Percentiles rank a stretch among this genome's conserved stretches.
Conservation (phyloP, 1,140 invertebrate genomes). For the Leucophenga varia region DNA sequence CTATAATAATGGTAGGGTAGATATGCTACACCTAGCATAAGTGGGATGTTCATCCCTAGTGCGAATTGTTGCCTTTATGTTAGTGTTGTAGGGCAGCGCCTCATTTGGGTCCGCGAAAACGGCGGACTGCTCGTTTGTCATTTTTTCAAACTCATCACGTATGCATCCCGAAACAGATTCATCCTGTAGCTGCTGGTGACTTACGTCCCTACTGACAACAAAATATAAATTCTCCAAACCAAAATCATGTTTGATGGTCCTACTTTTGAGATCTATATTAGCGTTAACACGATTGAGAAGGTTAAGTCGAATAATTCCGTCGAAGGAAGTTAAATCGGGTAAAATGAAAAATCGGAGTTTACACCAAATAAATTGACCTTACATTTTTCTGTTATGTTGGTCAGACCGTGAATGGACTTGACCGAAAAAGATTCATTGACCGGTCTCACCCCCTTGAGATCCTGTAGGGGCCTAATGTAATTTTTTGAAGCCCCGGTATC, state of each 20-base stretch:
- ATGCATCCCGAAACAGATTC: background rate
- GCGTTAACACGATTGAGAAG: background rate
- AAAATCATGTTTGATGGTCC: background rate
- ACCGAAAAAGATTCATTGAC: background rate
- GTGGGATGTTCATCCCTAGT: constrained; percentile 11
- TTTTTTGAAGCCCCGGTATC: constrained; percentile 5
- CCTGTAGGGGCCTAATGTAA: background rate
- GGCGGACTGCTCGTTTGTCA: background rate
- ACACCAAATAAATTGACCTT: too few relatives aligned
- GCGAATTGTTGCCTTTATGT: constrained; percentile 8
- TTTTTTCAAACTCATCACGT: background rate
- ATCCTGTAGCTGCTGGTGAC: background rate
- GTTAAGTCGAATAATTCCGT: too few relatives aligned
- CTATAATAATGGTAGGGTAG: too few relatives aligned
- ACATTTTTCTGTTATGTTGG: too few relatives aligned
- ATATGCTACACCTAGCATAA: too few relatives aligned
- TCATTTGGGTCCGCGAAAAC: background rate
- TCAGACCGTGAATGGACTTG: background rate
- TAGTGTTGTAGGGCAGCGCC: constrained; percentile 3
- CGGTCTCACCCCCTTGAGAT: background rate
- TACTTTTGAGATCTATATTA: background rate
- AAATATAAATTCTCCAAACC: background rate
- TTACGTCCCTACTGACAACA: background rate
- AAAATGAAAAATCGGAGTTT: too few relatives aligned
- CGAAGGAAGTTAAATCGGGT: too few relatives aligned